Base-by-base conservation (phyloP, 2,113 vertebrate genomes). In the Reinhardtius hippoglossoides region DNA sequence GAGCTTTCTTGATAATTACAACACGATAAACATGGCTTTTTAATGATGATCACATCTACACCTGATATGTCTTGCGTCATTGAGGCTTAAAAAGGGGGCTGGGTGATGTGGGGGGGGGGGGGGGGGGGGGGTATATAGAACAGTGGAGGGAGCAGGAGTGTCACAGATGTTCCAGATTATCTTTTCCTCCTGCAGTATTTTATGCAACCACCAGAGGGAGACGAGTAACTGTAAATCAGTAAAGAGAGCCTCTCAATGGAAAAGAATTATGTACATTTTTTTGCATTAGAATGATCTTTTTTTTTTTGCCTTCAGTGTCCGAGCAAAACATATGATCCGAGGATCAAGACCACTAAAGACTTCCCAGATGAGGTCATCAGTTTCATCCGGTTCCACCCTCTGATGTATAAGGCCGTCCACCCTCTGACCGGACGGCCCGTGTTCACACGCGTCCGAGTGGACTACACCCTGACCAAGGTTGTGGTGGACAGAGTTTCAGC, bases 361-460 rank as follows among this genome's bases (percentile, higher is more conserved):
- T 97, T 99, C 64, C 96, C 97, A 0, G 97, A 99, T 35, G 98
- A 99, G 5, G 98, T 99, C 21, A 91, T 99, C 68, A 97, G 96
- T 75, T 99, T 99, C 88, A 96, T 98, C 35, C 94, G 95, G 13
- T 91, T 95, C 46, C 98, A 99, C 67, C 97, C 97, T 0, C 92
- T 98, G 69, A 99, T 99, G 97, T 90, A 95, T 76, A 96, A 91
- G 63, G 87, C 96, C 0, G 94, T 97, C 5, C 93, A 95, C 64
- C 97, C 98, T 0, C 88, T 96, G 56, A 95, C 90, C 0, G 94
- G 96, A 52, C 94, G 82, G 0, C 98, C 98, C 0, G 95, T 97
- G 5, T 99, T 99, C 90, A 97, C 96, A 1, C 93, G 93, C 1
- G 94, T 96, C 74, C 95, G 95, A 0, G 96, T 96, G 50, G 96